Base-by-base conservation (phyloP, 1,140 invertebrate genomes). In the Phymorhynchus buccinoides region DNA sequence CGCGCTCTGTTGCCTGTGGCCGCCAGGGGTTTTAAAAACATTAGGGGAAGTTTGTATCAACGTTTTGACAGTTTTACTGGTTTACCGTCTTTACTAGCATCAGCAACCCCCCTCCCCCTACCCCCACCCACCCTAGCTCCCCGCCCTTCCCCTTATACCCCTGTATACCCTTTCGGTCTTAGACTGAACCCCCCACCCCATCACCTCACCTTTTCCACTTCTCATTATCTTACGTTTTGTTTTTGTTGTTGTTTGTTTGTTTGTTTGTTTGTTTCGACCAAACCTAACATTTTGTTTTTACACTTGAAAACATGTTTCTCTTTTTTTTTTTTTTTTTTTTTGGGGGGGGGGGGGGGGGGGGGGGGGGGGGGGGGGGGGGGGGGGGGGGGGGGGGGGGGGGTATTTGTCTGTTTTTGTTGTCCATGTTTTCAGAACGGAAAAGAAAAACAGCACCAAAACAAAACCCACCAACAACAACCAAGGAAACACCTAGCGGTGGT, bases 21-120 rank as follows among this genome's bases (percentile, higher is more conserved):
- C 81, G 35, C 32, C 37, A n/a, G 81, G 81, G 81, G 81, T 35
- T 83, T 83, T 83, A 44, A 83, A 83, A 83, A 83, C 81, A 83
- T 83, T 83, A 83, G 56, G 62, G 52, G 56, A 44, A 83, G 41
- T 44, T 44, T 83, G 81, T 44, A 71, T 83, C 81, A 83, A 71
- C 62, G 37, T 66, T 83, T 71, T 83, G 81, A 83, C 81, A 83
- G 56, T 56, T 83, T 71, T 68, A 68, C 81, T 39, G 52, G 27
- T 44, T 71, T 35, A 37, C 52, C 80, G 62, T 48, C 52, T 73
- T n/a, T 86, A n/a, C 39, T 44, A 41, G 32, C 35, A 16, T 39
- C 7, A 7, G 14, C 56, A 22, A 7, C 18, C 56, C 56, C 22
- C 56, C 56, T 22, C 56, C 56, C 18, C 56, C 56, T 22, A 3